Evolutionary conservation across 2,113 vertebrate species (phyloP).

Genomic region (Shinisaurus crocodilurus): DNA sequence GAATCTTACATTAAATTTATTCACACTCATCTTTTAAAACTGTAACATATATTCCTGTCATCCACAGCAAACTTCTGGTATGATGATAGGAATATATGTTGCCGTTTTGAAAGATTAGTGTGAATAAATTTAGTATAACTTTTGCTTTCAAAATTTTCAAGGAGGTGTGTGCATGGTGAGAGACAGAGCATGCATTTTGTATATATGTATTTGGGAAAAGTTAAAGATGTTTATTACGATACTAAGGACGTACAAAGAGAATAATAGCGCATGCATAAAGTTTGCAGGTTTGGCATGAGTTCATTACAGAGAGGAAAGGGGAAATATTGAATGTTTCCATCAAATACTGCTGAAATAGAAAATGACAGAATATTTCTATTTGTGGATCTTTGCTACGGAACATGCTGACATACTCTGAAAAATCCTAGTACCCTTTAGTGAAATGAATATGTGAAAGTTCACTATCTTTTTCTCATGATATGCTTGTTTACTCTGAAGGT

Average conservation of each 20-base stretch:
- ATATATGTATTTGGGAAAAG: neutral
- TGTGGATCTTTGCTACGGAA: neutral
- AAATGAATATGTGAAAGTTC: neutral
- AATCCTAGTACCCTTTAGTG: neutral
- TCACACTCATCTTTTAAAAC: too few species aligned
- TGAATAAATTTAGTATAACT: neutral
- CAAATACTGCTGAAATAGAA: neutral
- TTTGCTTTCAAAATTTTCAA: neutral
- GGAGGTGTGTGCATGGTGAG: neutral
- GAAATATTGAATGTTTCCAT: neutral
- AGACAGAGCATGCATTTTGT: too few species aligned
- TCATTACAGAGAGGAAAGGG: neutral
- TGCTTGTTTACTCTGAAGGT: neutral
- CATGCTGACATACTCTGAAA: neutral
- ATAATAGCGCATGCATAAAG: neutral
- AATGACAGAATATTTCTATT: neutral
- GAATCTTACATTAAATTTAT: neutral
- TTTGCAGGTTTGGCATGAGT: neutral
- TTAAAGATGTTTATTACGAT: neutral
- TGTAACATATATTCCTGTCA: too few species aligned
- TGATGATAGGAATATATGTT: neutral
- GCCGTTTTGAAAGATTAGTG: neutral
- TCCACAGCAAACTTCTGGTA: neutral
- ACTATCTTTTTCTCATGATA: neutral
- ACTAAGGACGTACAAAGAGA: neutral